Percentiles rank a stretch among this genome's conserved stretches.
Conservation (phyloP, 2,113 vertebrate species). For the Phyllopteryx taeniolatus region DNA sequence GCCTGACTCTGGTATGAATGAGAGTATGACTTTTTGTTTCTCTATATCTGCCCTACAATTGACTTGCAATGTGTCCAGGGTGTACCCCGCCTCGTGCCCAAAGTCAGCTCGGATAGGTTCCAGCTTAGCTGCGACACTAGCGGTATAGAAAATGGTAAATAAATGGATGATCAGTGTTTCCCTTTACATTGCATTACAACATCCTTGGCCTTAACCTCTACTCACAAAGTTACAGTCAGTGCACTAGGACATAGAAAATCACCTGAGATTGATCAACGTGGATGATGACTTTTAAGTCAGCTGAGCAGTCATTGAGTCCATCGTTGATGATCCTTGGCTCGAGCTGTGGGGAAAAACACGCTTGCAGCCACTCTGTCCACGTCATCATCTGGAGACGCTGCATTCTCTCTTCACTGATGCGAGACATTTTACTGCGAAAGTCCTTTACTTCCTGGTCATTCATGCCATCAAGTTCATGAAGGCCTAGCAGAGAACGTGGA, state of each 20-base stretch:
- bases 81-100: no score
- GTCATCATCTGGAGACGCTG: conserved; percentile 83
- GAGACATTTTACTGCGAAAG: conserved; percentile 90
- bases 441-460: conserved; percentile 94
- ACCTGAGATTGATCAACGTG: conserved; percentile 95
- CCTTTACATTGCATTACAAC: no score
- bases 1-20: neutral
- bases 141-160: no score
- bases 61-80: neutral
- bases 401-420: conserved; percentile 88
- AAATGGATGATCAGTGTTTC: no score
- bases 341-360: conserved; percentile 86
- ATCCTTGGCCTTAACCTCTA: neutral
- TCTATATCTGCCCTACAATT: neutral
- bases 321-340: conserved; percentile 74
- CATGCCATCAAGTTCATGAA: conserved; percentile 91
- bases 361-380: conserved; percentile 88
- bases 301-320: conserved; percentile 78
- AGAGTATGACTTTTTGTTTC: neutral
- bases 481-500: conserved; percentile 69
- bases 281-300: conserved; percentile 86
- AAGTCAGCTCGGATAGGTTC: no score
- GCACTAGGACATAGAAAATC: conserved; percentile 4
- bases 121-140: no score
- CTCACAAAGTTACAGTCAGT: neutral